Conservation (phyloP, 2,113 vertebrate species). For the Saguinus midas region DNA sequence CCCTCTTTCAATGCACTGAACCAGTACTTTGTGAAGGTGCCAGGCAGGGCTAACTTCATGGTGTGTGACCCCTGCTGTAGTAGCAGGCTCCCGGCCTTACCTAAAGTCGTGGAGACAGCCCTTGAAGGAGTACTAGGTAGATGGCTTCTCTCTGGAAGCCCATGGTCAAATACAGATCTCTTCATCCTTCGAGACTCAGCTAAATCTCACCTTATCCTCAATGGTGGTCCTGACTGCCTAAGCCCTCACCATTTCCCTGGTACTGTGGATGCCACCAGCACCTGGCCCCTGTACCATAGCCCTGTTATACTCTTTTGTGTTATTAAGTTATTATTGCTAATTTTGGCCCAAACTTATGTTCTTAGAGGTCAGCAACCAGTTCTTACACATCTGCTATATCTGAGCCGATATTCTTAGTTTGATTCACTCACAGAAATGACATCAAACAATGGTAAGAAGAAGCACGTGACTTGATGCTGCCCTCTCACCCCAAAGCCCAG, state of each 20-base stretch:
- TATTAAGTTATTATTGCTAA: background rate
- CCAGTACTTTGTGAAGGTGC: background rate
- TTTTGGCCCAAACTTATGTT: background rate
- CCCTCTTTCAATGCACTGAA: background rate
- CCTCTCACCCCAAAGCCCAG: background rate
- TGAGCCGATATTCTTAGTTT: background rate
- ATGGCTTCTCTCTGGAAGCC: background rate
- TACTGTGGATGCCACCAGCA: background rate
- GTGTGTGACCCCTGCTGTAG: accelerated
- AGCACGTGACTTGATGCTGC: background rate
- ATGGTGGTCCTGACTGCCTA: background rate
- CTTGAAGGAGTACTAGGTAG: background rate
- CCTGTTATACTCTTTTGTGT: background rate
- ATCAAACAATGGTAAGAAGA: background rate
- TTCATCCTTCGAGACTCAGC: background rate
- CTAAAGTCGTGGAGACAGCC: background rate
- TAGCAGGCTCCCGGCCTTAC: background rate
- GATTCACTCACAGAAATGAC: background rate
- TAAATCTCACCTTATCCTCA: background rate
- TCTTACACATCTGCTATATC: background rate
- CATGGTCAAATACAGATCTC: background rate
- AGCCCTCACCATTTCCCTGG: background rate
- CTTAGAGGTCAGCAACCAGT: background rate
- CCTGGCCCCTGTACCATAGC: background rate
- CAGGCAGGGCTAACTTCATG: background rate